These are phyloP conservation scores for Enoplosus armatus DNA, from an alignment of 2,797 vertebrate genomes.

Conservation along the genomic window DNA sequence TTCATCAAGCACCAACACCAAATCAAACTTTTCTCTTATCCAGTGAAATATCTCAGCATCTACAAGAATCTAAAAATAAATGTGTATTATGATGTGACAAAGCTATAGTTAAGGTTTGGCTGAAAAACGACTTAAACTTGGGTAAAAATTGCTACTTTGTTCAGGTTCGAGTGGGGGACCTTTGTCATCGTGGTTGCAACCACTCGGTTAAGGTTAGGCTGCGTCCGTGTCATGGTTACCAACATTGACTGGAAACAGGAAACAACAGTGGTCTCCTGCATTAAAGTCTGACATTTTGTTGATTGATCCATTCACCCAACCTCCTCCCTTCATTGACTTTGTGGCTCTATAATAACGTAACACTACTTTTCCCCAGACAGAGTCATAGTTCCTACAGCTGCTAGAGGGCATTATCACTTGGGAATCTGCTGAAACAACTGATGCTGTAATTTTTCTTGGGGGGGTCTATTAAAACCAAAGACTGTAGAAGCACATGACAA, in stretches of 20 bases:
- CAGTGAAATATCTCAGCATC: not conserved
- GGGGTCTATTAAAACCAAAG: not conserved
- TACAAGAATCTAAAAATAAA: not conserved
- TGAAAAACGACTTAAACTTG: not conserved
- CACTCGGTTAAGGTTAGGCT: not conserved
- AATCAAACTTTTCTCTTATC: not conserved
- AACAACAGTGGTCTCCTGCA: not conserved
- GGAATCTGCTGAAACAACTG: not conserved
- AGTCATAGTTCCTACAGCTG: not conserved
- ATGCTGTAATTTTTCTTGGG: not conserved
- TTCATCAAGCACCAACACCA: not conserved
- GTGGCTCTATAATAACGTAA: not conserved
- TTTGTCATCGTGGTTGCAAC: not conserved
- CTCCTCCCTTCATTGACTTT: not conserved
- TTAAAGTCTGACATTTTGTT: no score
- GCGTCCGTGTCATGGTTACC: not conserved
- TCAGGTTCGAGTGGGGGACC: not conserved
- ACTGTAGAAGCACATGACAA: no score
- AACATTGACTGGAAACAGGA: not conserved
- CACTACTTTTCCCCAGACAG: not conserved
- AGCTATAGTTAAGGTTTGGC: not conserved
- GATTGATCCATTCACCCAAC: not conserved
- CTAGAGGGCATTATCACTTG: not conserved
- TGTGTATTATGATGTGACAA: not conserved
- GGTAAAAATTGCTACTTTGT: not conserved